Percentiles rank a stretch among this genome's conserved stretches.
These are phyloP conservation scores for Elgaria multicarinata DNA, from an alignment of 2,113 vertebrate genomes.

Conservation along the genomic window DNA sequence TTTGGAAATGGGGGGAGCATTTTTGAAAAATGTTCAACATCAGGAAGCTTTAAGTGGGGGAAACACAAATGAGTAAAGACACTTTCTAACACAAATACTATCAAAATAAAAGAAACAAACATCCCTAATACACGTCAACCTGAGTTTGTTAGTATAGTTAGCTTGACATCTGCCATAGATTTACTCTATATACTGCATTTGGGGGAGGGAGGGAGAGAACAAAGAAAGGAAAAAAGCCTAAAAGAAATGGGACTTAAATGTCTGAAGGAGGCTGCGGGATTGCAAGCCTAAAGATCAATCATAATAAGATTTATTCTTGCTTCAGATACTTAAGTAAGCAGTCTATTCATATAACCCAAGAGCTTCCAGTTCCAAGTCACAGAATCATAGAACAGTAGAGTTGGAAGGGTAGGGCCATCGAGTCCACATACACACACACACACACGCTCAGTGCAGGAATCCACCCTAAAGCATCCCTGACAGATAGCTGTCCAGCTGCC, in stretches of 20 bases:
- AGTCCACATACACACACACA: no score
- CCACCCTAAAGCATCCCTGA: no score
- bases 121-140: not conserved
- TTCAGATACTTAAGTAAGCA: not conserved
- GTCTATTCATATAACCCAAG: not conserved
- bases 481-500: no score
- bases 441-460: no score
- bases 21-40: slow-evolving; percentile 73
- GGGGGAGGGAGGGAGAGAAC: not conserved
- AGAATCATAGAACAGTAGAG: no score
- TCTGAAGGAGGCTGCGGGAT: not conserved
- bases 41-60: slow-evolving; percentile 63
- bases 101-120: slow-evolving; percentile 11
- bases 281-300: not conserved
- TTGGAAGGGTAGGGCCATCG: no score
- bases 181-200: not conserved
- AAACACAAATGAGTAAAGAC: not conserved
- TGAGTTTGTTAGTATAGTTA: not conserved
- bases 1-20: slow-evolving; percentile 72
- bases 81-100: fast-evolving
- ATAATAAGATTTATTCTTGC: not conserved
- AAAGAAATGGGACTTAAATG: not conserved
- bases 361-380: not conserved
- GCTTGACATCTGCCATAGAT: not conserved
- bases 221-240: not conserved